Evolutionary conservation across 2,888 invertebrate species (phyloP).

Genomic region (Lithophane socia): DNA sequence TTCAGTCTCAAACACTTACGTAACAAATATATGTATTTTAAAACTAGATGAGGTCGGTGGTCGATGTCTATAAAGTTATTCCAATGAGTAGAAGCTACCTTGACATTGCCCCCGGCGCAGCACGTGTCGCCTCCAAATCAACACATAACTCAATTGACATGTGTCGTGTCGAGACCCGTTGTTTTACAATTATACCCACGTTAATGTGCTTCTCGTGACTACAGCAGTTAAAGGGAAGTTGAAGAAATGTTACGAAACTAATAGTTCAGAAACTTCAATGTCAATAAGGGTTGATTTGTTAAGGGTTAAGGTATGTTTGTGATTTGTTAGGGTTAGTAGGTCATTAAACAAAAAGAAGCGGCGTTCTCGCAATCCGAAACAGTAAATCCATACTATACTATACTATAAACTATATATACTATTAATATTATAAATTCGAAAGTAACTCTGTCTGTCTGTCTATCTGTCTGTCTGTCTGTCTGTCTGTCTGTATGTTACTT

Average conservation of each 20-base stretch:
- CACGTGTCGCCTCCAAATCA: slow-evolving; percentile 25
- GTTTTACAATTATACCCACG: slow-evolving; percentile 54
- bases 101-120: slow-evolving; percentile 32
- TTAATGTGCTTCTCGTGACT: slow-evolving; percentile 61
- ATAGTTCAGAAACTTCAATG: slow-evolving; percentile 37
- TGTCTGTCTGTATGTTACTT: no score
- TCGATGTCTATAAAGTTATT: not conserved
- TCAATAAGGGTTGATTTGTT: slow-evolving; percentile 35
- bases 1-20: no score
- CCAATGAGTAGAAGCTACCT: not conserved
- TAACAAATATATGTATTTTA: no score
- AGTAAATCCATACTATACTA: no score
- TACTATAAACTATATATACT: no score
- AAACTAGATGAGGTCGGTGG: no score
- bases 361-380: no score
- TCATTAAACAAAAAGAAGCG: not conserved
- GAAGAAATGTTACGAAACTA: slow-evolving; percentile 41
- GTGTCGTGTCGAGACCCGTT: slow-evolving; percentile 44
- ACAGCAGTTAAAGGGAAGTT: slow-evolving; percentile 23
- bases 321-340: not conserved
- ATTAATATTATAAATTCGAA: no score
- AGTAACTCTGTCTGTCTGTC: no score
- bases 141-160: slow-evolving; percentile 56
- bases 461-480: no score
- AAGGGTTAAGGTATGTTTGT: not conserved